Base-by-base conservation (phyloP, 2,888 invertebrate genomes). In the Rambutsinella grinnellia region DNA sequence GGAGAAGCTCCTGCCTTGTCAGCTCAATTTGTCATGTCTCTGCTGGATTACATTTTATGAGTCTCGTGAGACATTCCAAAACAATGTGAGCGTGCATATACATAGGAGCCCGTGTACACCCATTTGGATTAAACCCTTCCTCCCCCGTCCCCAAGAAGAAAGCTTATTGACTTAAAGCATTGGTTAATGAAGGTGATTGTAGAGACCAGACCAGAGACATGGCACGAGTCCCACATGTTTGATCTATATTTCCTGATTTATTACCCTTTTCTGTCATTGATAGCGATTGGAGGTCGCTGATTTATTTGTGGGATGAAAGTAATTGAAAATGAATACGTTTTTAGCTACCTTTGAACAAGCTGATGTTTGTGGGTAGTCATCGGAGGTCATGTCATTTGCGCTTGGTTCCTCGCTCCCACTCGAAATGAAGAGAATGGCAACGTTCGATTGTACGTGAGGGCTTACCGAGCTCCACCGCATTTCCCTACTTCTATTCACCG, bases 391-490 rank as follows among this genome's bases (percentile, higher is more conserved):
- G n/a, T n/a, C n/a, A n/a, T n/a, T n/a, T n/a, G n/a, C n/a, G n/a
- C n/a, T n/a, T n/a, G n/a, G n/a, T n/a, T n/a, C n/a, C n/a, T n/a
- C n/a, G 19, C 27, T 51, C n/a, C 57, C 54, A 54, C 44, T 69
- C 0, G 80, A 76, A 28, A 80, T 74, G 36, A 65, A 80, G 21
- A 80, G 60, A 26, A 80, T 57, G 8, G 74, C 80, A 10, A 76
- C 60, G 36, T 80, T 78, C 6, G 78, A 74, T 51, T 74, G 68
- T 24, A 80, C 71, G 36, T 76, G 69, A 10, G 69, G 68, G 21
- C 67, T 61, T 6, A 74, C 61, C 5, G 13, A 24, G 24, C 68
- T 68, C 60, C 60, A 28, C n/a, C 54, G 19, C 21, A 26, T 36
- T 19, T 56, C 61, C 3, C 46, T 70, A 19, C 62, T 49, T 19